Evolutionary conservation across 1,140 invertebrate genomes (phyloP).

Genomic region (Neuroterus valhalla): DNA sequence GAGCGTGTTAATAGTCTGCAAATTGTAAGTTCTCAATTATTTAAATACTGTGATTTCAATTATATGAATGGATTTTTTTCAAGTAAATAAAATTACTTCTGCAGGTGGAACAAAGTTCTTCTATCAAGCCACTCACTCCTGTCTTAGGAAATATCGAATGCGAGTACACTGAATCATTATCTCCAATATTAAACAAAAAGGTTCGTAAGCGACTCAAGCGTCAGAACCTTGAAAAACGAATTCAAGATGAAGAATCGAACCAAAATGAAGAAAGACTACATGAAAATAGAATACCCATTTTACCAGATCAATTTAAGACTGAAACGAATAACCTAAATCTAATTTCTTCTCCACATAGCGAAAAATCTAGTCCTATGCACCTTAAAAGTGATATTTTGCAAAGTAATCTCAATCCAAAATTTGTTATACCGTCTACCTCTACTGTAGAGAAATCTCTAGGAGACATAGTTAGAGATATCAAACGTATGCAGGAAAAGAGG

Average conservation of each 20-base stretch:
- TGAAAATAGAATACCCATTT: conserved; percentile 2
- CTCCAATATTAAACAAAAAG: conserved; percentile 55
- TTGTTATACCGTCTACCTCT: not conserved
- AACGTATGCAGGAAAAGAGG: too few relatives aligned
- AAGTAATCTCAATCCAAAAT: not conserved
- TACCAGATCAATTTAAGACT: conserved; percentile 2
- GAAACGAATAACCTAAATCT: not conserved
- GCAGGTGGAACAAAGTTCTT: conserved; percentile 32
- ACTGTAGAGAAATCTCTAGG: not conserved
- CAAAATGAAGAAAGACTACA: not conserved
- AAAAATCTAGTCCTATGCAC: not conserved
- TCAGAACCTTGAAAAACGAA: not conserved
- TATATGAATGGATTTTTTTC: not conserved
- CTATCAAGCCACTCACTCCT: conserved; percentile 35
- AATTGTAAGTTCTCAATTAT: conserved; percentile 1
- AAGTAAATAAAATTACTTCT: conserved; percentile 9
- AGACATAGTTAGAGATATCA: not conserved
- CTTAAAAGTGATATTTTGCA: not conserved
- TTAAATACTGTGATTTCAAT: not conserved
- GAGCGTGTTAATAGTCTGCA: conserved; percentile 13
- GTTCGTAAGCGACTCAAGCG: conserved; percentile 50
- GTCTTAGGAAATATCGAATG: conserved; percentile 28
- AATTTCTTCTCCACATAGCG: not conserved
- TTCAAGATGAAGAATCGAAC: conserved; percentile 3
- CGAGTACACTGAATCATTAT: conserved; percentile 38